phyloP scores from a whole-genome alignment of 2,888 invertebrate genomes.

The Pristionchus fissidentatus region DNA sequence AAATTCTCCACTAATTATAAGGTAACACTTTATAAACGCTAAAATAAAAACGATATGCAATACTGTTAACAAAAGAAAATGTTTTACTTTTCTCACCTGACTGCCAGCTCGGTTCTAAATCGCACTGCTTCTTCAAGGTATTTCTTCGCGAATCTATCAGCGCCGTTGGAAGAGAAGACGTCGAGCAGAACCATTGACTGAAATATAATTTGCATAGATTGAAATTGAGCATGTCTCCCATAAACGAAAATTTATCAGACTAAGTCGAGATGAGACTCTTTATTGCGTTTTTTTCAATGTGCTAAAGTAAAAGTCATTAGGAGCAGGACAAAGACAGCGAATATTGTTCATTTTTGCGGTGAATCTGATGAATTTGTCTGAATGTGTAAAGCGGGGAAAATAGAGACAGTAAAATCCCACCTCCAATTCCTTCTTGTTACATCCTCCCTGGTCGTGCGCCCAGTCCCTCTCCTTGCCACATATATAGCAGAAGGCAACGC shows the following conservation, averaged over 20 bases:
- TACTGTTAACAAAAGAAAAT: no score
- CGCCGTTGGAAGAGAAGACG: background rate
- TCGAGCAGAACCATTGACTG: constrained; percentile 11
- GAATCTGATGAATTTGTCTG: no score
- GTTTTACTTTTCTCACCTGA: background rate
- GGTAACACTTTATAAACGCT: background rate
- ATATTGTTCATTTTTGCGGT: no score
- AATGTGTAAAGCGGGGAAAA: no score
- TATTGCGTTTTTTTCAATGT: no score
- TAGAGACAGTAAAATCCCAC: background rate
- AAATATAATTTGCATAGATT: background rate
- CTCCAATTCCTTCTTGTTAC: background rate
- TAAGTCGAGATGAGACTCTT: no score
- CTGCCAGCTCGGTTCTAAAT: background rate
- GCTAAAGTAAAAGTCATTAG: no score
- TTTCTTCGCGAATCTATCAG: background rate
- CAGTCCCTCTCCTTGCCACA: background rate
- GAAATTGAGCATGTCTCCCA: background rate
- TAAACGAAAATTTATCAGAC: no score
- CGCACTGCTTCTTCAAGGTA: background rate
- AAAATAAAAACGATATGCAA: background rate
- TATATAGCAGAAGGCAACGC: background rate
- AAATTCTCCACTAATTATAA: no score
- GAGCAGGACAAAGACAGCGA: no score
- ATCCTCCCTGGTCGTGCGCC: background rate